phyloP scores from a whole-genome alignment of 1,140 invertebrate species.

The Trissolcus basalis region DNA sequence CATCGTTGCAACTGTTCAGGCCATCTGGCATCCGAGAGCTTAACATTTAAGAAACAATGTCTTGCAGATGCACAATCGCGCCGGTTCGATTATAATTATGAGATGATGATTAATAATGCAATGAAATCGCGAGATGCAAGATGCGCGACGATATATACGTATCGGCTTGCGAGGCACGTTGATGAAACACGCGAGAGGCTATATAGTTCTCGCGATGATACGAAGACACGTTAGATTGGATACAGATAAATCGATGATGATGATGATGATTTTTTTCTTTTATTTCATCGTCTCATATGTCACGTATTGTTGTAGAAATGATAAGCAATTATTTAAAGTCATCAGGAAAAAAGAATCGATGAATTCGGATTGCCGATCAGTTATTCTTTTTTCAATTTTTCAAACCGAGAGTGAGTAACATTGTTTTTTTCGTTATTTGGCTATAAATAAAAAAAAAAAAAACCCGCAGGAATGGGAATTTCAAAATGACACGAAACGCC shows the following conservation, averaged over 20 bases:
- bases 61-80: too few relatives aligned
- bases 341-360: too few relatives aligned
- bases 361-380: too few relatives aligned
- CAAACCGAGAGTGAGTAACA: too few relatives aligned
- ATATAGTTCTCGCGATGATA: constrained; percentile 15
- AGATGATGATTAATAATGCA: constrained; percentile 17
- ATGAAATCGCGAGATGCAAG: constrained; percentile 13
- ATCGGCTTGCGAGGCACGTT: constrained; percentile 27
- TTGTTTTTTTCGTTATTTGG: neutral
- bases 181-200: constrained; percentile 32
- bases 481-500: constrained; percentile 40
- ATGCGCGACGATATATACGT: constrained; percentile 12
- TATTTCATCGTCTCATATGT: too few relatives aligned
- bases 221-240: constrained; percentile 9
- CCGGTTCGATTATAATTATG: neutral
- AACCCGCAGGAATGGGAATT: constrained; percentile 1
- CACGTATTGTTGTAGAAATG: too few relatives aligned
- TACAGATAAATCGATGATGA: constrained; percentile 38
- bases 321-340: too few relatives aligned
- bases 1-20: too few relatives aligned
- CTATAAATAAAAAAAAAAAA: neutral
- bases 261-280: too few relatives aligned
- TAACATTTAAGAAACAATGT: too few relatives aligned
- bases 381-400: too few relatives aligned
- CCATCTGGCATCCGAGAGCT: too few relatives aligned